These are phyloP conservation scores for Prosopocoilus inquinatus DNA, from an alignment of 2,888 invertebrate species.

Conservation along the genomic window DNA sequence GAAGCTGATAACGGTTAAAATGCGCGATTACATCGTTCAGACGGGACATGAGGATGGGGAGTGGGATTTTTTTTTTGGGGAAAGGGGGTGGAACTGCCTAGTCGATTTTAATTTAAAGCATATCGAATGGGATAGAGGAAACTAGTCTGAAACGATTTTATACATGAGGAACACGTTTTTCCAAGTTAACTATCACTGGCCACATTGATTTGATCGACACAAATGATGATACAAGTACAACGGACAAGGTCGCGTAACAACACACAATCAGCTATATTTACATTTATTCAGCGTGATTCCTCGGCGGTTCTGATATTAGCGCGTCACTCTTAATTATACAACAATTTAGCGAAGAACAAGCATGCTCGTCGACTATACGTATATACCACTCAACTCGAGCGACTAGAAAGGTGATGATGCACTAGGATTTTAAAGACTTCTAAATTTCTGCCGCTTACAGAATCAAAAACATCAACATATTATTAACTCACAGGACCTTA, in stretches of 20 bases:
- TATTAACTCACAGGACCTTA: constrained; percentile 21
- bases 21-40: background rate
- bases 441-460: constrained; percentile 11
- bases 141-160: too few relatives aligned
- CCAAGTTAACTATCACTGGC: background rate
- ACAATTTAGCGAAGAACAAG: constrained; percentile 18
- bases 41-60: too few relatives aligned
- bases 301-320: constrained; percentile 24
- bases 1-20: constrained; percentile 1
- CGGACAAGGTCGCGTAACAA: constrained; percentile 35
- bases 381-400: too few relatives aligned
- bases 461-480: constrained; percentile 16
- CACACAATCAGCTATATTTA: constrained; percentile 33
- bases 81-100: too few relatives aligned
- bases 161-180: background rate
- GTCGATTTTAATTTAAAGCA: too few relatives aligned
- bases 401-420: too few relatives aligned
- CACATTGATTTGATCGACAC: background rate
- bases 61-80: too few relatives aligned
- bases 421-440: too few relatives aligned
- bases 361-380: too few relatives aligned
- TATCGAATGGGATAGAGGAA: too few relatives aligned
- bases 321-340: constrained; percentile 28
- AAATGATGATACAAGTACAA: constrained; percentile 16
- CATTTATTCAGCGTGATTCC: constrained; percentile 29